These are phyloP conservation scores for Spodoptera exigua DNA, from an alignment of 2,888 invertebrate genomes.

Conservation along the genomic window DNA sequence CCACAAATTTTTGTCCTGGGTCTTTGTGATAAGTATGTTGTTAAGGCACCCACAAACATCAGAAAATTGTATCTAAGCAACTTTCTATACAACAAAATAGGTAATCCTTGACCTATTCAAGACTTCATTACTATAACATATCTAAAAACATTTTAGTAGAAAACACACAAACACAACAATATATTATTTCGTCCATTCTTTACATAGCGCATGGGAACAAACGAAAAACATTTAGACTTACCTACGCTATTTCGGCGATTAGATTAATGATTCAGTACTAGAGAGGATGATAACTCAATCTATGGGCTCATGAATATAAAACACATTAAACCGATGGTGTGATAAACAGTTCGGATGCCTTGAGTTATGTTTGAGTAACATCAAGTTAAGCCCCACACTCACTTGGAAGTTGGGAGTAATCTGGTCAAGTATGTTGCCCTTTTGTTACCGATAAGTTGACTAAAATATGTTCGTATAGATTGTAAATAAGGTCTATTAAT, in stretches of 20 bases:
- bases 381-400: slow-evolving; percentile 28
- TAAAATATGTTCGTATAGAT: neutral
- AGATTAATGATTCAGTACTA: slow-evolving; percentile 57
- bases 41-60: no score
- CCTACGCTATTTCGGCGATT: slow-evolving; percentile 56
- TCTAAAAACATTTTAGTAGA: no score
- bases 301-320: slow-evolving; percentile 79
- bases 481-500: no score
- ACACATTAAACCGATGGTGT: slow-evolving; percentile 71
- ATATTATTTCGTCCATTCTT: neutral
- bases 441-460: neutral
- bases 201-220: neutral
- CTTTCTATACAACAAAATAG: no score
- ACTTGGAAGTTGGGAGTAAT: slow-evolving; percentile 17
- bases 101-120: no score
- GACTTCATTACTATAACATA: no score
- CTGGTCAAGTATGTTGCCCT: slow-evolving; percentile 27
- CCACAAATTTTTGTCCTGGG: no score
- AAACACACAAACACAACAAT: slow-evolving; percentile 16
- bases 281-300: slow-evolving; percentile 77
- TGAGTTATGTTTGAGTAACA: slow-evolving; percentile 61
- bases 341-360: slow-evolving; percentile 61
- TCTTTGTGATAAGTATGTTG: no score
- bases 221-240: slow-evolving; percentile 60
- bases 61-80: no score